Evolutionary conservation across 2,113 vertebrate species (phyloP).

Genomic region (Brienomyrus brachyistius): DNA sequence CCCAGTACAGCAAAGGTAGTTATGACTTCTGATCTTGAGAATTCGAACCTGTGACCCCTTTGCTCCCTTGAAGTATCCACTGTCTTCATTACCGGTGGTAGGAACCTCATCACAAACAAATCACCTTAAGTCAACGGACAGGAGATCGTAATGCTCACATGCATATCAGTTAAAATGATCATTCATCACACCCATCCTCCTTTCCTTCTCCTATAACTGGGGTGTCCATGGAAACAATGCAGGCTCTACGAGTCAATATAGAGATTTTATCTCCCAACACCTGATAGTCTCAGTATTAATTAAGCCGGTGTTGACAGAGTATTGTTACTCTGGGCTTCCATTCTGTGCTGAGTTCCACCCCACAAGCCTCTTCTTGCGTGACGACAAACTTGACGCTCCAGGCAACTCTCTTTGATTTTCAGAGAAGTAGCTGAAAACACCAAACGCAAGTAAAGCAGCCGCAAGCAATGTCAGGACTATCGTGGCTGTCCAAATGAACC

Average conservation of each 20-base stretch:
- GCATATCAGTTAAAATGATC: neutral
- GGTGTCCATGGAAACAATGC: neutral
- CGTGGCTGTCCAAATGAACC: slow-evolving; percentile 51
- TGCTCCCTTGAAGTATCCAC: neutral
- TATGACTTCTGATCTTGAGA: neutral
- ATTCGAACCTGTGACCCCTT: neutral
- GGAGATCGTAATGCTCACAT: slow-evolving; percentile 2
- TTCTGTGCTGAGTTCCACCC: slow-evolving; percentile 42
- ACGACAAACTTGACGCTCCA: slow-evolving; percentile 22
- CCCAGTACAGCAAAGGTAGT: neutral
- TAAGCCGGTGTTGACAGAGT: neutral
- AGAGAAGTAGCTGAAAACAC: slow-evolving; percentile 55
- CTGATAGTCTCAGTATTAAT: neutral
- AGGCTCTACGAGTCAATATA: neutral
- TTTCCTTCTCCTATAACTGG: neutral
- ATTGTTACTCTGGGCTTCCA: slow-evolving; percentile 29
- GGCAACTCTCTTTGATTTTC: slow-evolving; percentile 53
- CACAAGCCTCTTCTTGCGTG: slow-evolving; percentile 39
- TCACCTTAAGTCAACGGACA: slow-evolving; percentile 16
- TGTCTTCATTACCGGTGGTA: neutral
- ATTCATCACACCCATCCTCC: neutral
- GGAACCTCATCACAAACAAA: neutral
- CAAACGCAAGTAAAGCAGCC: slow-evolving; percentile 52
- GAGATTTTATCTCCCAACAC: neutral
- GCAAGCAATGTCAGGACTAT: slow-evolving; percentile 48